A percentile compares a stretch with the other conserved stretches of the same genome.
Conservation (phyloP, 2,888 invertebrate species). For the Drosophila aldrichi region DNA sequence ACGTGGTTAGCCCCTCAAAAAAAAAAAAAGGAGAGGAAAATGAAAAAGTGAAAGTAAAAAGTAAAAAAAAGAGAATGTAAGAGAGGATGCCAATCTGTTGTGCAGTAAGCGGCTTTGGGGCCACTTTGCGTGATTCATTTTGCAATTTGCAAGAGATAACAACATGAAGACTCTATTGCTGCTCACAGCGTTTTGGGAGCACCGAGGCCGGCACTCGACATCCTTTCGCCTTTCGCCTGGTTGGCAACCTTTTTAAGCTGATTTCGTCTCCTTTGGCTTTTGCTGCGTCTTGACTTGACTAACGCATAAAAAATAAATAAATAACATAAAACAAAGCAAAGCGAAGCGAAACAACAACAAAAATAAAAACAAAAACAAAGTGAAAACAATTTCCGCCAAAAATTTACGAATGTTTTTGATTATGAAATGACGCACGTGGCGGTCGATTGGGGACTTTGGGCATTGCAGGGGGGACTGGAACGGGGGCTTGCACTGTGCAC, state of each 20-base stretch:
- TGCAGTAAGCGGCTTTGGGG: slow-evolving; percentile 43
- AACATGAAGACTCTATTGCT: slow-evolving; percentile 43
- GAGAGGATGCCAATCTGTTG: slow-evolving; percentile 26
- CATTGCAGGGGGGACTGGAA: background rate
- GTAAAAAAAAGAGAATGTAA: background rate
- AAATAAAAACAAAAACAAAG: slow-evolving; percentile 40
- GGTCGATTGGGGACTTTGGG: slow-evolving; percentile 6
- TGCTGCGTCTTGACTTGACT: slow-evolving; percentile 1
- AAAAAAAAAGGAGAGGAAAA: background rate
- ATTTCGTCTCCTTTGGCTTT: slow-evolving; percentile 10
- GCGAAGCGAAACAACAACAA: background rate
- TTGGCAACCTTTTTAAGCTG: slow-evolving; percentile 38
- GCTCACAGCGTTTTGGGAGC: background rate
- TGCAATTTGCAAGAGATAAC: slow-evolving; percentile 48
- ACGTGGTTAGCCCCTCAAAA: slow-evolving; percentile 11
- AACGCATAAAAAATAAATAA: background rate
- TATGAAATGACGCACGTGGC: slow-evolving; percentile 56
- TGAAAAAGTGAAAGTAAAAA: background rate
- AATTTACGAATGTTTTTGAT: slow-evolving; percentile 62
- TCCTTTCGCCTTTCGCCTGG: slow-evolving; percentile 19
- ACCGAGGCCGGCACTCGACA: slow-evolving; percentile 7
- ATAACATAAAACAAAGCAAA: background rate
- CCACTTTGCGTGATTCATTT: slow-evolving; percentile 54
- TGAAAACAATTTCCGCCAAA: slow-evolving; percentile 63
- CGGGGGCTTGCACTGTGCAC: slow-evolving; percentile 9